phyloP scores from a whole-genome alignment of 2,113 vertebrate species.

The Hypocryptadius cinnamomeus region DNA sequence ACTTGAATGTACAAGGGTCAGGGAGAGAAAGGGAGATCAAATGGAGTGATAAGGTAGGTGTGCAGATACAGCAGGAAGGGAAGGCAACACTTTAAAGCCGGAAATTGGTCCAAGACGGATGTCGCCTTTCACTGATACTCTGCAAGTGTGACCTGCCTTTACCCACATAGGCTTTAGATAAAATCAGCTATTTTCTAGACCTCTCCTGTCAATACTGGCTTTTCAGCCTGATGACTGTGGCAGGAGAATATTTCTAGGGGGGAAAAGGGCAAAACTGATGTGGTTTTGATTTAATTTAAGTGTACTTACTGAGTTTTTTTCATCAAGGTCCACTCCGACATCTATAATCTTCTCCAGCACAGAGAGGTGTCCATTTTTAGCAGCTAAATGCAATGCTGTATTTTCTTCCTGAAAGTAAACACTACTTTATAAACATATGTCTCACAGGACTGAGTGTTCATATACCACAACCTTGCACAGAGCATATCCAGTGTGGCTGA shows the following conservation, averaged over 20 bases:
- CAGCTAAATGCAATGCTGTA: slow-evolving; percentile 81
- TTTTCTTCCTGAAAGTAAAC: slow-evolving; percentile 75
- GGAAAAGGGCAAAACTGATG: background rate
- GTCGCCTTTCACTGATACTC: background rate
- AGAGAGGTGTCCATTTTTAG: slow-evolving; percentile 68
- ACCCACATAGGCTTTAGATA: background rate
- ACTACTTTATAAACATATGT: background rate
- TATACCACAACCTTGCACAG: background rate
- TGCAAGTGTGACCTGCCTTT: background rate
- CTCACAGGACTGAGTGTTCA: background rate
- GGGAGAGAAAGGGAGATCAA: slow-evolving; percentile 3
- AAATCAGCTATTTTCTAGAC: background rate
- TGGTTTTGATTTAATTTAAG: background rate
- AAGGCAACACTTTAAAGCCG: background rate
- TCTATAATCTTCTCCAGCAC: slow-evolving; percentile 78
- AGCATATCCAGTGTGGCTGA: background rate
- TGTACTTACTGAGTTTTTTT: slow-evolving; percentile 75
- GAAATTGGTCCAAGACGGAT: background rate
- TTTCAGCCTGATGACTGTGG: background rate
- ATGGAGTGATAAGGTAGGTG: background rate
- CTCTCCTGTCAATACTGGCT: background rate
- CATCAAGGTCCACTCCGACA: slow-evolving; percentile 69
- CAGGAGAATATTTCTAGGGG: background rate
- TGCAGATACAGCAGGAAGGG: background rate
- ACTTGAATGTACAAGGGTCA: slow-evolving; percentile 1